These are phyloP conservation scores for Colletes collaris DNA, from an alignment of 2,888 invertebrate genomes.

Conservation along the genomic window DNA sequence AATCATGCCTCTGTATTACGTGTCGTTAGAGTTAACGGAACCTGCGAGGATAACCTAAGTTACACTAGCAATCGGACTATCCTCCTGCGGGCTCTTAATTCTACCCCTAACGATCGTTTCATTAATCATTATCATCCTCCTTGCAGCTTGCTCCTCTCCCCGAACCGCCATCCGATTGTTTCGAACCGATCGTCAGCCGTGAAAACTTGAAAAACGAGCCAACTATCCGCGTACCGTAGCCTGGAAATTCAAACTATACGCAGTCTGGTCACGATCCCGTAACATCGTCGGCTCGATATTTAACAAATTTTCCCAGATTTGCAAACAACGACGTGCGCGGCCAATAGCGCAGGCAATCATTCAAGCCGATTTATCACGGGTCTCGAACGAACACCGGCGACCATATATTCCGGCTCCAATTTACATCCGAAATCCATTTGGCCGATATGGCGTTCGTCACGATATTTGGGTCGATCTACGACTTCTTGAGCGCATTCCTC, in stretches of 20 bases:
- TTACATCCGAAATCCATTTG: conserved; percentile 65
- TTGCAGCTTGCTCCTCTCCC: too few relatives aligned
- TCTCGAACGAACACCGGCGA: conserved; percentile 48
- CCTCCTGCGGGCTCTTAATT: conserved; percentile 22
- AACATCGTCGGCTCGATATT: conserved; percentile 37
- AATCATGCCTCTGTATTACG: conserved; percentile 76
- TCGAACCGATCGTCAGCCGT: too few relatives aligned
- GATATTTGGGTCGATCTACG: conserved; percentile 76
- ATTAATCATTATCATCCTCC: conserved; percentile 44
- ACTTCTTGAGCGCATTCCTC: conserved; percentile 69
- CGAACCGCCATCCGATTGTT: too few relatives aligned
- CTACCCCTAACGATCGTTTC: conserved; percentile 20
- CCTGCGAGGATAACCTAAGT: conserved; percentile 47
- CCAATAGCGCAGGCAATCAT: conserved; percentile 50
- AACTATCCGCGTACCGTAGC: too few relatives aligned
- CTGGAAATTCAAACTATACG: not conserved
- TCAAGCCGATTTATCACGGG: conserved; percentile 54
- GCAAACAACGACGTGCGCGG: conserved; percentile 42
- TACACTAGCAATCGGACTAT: conserved; percentile 67
- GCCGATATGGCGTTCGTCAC: conserved; percentile 64
- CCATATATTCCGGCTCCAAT: conserved; percentile 52
- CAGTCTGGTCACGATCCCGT: conserved; percentile 3
- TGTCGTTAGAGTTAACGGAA: conserved; percentile 53
- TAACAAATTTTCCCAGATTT: conserved; percentile 46
- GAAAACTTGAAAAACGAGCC: too few relatives aligned